Conservation (phyloP, 2,888 invertebrate genomes). For the Acrocera orbiculus region DNA sequence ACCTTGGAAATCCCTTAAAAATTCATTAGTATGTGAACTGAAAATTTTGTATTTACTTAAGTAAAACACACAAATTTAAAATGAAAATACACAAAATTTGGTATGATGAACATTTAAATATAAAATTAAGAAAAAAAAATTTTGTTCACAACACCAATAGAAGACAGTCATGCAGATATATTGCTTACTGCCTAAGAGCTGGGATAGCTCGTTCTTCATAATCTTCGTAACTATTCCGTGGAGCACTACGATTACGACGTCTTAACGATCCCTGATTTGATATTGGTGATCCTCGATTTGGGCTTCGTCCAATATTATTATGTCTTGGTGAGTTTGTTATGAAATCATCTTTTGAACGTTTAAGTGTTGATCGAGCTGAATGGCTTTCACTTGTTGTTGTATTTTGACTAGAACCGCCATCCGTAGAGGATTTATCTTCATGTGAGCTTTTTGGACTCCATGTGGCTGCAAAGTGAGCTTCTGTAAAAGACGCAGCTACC, state of each 20-base stretch:
- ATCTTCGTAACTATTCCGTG: constrained; percentile 59
- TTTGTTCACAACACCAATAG: no score
- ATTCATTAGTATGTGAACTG: constrained; percentile 71
- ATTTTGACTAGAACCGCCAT: constrained; percentile 17
- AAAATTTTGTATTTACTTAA: constrained; percentile 16
- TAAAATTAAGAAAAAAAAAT: neutral
- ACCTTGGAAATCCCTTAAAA: constrained; percentile 51
- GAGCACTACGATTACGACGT: constrained; percentile 48
- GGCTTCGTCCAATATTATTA: constrained; percentile 20
- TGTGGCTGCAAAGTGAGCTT: constrained; percentile 19
- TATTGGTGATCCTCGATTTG: constrained; percentile 36
- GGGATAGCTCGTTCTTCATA: constrained; percentile 76
- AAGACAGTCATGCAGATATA: neutral
- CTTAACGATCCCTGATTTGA: constrained; percentile 39
- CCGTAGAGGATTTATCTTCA: constrained; percentile 24
- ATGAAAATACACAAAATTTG: no score
- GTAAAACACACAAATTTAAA: no score
- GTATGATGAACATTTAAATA: no score
- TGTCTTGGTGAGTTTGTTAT: constrained; percentile 25
- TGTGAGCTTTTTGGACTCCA: constrained; percentile 21
- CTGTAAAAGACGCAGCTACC: constrained; percentile 27
- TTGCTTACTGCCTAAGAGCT: constrained; percentile 62
- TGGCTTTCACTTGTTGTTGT: constrained; percentile 5
- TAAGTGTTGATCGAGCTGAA: constrained; percentile 11
- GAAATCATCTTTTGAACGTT: constrained; percentile 27